phyloP scores from a whole-genome alignment of 2,113 vertebrate species.

The Stigmatopora nigra region DNA sequence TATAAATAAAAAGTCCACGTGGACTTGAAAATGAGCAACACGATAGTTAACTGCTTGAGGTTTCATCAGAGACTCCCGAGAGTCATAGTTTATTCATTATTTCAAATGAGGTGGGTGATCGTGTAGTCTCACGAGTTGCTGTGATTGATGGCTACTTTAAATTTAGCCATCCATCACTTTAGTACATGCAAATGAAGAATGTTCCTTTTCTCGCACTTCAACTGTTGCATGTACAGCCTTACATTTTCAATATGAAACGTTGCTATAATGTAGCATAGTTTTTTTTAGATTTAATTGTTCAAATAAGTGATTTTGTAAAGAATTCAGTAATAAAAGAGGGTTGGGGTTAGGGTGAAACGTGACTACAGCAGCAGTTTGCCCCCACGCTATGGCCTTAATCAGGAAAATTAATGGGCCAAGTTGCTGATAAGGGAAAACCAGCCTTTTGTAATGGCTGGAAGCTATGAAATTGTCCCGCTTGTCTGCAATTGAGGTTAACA shows the following conservation, averaged over 20 bases:
- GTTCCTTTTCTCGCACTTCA: slow-evolving; percentile 2
- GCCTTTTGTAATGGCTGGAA: too few species aligned
- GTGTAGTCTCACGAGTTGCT: slow-evolving; percentile 22
- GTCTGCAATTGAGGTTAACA: too few species aligned
- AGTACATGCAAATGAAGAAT: slow-evolving; percentile 25
- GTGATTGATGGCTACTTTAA: slow-evolving; percentile 55
- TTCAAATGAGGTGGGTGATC: slow-evolving; percentile 14
- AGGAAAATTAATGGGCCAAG: too few species aligned
- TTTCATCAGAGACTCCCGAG: neutral
- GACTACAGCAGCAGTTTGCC: too few species aligned
- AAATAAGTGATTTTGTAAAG: too few species aligned
- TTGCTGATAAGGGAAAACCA: too few species aligned
- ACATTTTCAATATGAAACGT: neutral
- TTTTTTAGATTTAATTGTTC: too few species aligned
- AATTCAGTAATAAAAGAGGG: too few species aligned
- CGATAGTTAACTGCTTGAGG: slow-evolving; percentile 1
- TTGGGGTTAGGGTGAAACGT: too few species aligned
- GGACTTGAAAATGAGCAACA: neutral
- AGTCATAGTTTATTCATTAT: slow-evolving; percentile 37
- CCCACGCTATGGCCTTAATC: too few species aligned
- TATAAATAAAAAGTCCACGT: neutral
- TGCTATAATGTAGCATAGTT: too few species aligned
- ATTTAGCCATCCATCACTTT: slow-evolving; percentile 50
- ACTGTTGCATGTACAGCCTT: neutral
- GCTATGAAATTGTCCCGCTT: too few species aligned